phyloP scores from a whole-genome alignment of 2,113 vertebrate genomes.

The Odocoileus virginianus region DNA sequence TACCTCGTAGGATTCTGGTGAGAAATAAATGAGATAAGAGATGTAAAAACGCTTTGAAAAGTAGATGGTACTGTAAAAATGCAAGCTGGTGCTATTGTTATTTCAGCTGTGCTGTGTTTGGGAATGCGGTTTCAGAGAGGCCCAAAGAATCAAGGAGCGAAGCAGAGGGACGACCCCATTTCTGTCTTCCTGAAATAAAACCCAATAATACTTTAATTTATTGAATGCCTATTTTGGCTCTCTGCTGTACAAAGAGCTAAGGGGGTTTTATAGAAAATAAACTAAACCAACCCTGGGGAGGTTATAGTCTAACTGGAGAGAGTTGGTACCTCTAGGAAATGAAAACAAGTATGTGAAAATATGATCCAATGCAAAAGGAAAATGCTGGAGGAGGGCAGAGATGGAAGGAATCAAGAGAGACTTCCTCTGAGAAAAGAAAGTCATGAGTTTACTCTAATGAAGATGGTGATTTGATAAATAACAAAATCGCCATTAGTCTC shows the following conservation, averaged over 20 bases:
- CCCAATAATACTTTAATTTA: conserved; percentile 45
- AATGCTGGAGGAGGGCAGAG: neutral
- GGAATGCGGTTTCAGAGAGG: conserved; percentile 13
- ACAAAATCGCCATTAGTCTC: neutral
- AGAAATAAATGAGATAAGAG: conserved; percentile 68
- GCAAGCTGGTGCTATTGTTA: conserved; percentile 28
- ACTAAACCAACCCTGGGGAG: neutral
- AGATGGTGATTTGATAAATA: neutral
- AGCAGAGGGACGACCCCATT: neutral
- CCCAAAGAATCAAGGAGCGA: neutral
- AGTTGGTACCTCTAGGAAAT: neutral
- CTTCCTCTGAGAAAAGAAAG: neutral
- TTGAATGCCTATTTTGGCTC: neutral
- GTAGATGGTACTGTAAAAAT: conserved; percentile 25
- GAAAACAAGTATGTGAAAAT: neutral
- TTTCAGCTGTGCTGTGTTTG: conserved; percentile 62
- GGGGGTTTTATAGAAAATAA: neutral
- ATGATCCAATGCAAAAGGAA: neutral
- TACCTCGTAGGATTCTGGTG: conserved; percentile 56
- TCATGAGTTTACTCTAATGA: neutral
- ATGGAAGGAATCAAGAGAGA: neutral
- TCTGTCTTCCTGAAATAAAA: conserved; percentile 3
- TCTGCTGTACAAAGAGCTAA: neutral
- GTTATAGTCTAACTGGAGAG: neutral
- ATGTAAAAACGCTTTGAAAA: conserved; percentile 53